A percentile compares a stretch with the other conserved stretches of the same genome.
phyloP scores from a whole-genome alignment of 2,113 vertebrate genomes.

The Pygoscelis antarcticus region DNA sequence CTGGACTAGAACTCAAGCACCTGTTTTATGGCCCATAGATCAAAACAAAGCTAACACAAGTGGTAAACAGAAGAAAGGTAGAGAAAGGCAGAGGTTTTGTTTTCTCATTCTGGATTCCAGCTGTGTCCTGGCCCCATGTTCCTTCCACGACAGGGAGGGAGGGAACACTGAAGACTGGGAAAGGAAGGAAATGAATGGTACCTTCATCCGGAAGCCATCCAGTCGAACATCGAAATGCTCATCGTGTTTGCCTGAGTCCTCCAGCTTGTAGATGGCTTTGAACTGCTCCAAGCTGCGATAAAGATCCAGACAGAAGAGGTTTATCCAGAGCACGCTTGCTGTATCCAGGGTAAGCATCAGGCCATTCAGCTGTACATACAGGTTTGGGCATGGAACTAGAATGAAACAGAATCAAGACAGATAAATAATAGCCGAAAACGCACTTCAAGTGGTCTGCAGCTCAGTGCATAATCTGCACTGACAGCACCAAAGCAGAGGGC shows the following conservation, averaged over 20 bases:
- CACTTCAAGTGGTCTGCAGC: background rate
- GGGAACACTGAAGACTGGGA: background rate
- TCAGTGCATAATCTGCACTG: background rate
- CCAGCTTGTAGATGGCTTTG: constrained; percentile 93
- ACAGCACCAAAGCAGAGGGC: background rate
- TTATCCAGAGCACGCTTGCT: constrained; percentile 92
- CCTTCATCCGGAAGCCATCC: constrained; percentile 89
- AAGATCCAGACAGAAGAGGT: constrained; percentile 90
- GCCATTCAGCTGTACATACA: constrained; percentile 89
- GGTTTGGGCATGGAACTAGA: constrained; percentile 90
- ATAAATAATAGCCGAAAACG: background rate
- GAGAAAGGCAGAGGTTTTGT: background rate
- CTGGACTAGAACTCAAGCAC: background rate
- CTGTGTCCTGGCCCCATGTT: background rate
- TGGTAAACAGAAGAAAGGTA: background rate
- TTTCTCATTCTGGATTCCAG: background rate
- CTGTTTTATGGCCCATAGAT: background rate
- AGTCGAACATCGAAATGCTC: constrained; percentile 90
- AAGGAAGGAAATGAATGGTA: constrained; percentile 1
- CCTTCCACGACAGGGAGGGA: background rate
- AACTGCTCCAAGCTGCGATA: constrained; percentile 92
- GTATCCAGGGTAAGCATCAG: constrained; percentile 88
- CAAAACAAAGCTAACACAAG: background rate
- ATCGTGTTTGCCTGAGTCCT: constrained; percentile 83
- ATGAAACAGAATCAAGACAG: background rate